A percentile compares a stretch with the other conserved stretches of the same genome.
Evolutionary conservation across 2,113 vertebrate species (phyloP).

Genomic region (Murina feae): DNA sequence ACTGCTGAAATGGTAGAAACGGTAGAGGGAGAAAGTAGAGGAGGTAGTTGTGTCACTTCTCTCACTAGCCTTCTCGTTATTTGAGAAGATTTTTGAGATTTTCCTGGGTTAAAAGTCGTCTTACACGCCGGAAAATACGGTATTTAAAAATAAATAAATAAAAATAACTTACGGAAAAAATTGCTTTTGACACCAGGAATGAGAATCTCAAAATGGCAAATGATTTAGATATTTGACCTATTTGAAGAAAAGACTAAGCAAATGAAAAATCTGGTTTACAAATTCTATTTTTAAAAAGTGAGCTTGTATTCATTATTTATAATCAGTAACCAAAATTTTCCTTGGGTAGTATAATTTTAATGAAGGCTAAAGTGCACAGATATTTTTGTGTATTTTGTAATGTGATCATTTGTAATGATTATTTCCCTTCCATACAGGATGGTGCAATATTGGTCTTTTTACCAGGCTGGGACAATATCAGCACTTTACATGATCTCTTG

Average conservation of each 20-base stretch:
- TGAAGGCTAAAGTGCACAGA: background rate
- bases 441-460: slow-evolving; percentile 97
- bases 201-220: background rate
- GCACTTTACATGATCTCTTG: slow-evolving; percentile 91
- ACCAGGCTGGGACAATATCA: slow-evolving; percentile 99
- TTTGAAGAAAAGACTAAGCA: background rate
- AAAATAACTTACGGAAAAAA: background rate
- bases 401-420: background rate
- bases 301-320: background rate
- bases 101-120: too few species aligned
- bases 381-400: background rate
- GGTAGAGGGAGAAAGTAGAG: too few species aligned
- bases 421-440: slow-evolving; percentile 81
- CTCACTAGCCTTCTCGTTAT: too few species aligned
- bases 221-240: background rate
- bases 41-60: too few species aligned
- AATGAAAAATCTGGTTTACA: background rate
- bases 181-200: background rate
- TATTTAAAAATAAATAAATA: background rate
- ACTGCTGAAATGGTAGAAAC: too few species aligned
- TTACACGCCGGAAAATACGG: too few species aligned
- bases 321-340: background rate
- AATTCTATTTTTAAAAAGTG: background rate
- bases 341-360: background rate
- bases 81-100: too few species aligned